Base-by-base conservation (phyloP, 2,888 invertebrate species). In the Neuroscelio doddi region DNA sequence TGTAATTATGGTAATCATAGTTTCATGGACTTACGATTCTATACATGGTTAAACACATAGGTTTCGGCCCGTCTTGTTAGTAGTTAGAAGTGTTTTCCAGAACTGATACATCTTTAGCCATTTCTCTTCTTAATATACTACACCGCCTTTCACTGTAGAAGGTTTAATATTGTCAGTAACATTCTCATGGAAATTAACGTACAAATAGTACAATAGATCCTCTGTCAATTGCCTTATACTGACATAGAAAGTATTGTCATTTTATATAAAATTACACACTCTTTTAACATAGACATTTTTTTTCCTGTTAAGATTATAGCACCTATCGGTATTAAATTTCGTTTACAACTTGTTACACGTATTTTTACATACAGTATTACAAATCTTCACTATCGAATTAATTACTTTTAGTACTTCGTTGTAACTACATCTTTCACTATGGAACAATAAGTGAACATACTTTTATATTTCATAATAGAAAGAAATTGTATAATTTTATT, bases 71-170 rank as follows among this genome's bases (percentile, higher is more conserved):
- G 47, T 66, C 72, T 64, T 72, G 69, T 72, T 71, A 65, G 68
- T 63, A 39, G 69, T 29, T 59, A 64, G 68, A 61, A 74, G 66
- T 73, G 71, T 71, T 73, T 71, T 71, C 71, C 66, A 64, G 73
- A 74, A 84, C 83, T 84, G 83, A 80, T 80, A 77, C 78, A 80
- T 82, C 80, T 79, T 80, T 73, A 69, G 68, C 63, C 72, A 76
- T 74, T 77, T 73, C 81, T 59, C 77, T 76, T 78, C 80, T 81
- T 84, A 83, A 84, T 84, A 84, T 83, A 84, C 75, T 70, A 59
- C 27, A 49, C 57, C 59, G 79, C 83, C 84, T 83, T 83, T 84
- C 84, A 84, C 84, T 79, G 77, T 74, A 72, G 72, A 52, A 59
- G 73, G 68, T 64, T 65, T 72, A 66, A 68, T 77, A 76, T 78